These are phyloP conservation scores for Pseudocheirus occidentalis DNA, from an alignment of 2,797 vertebrate species.

Conservation along the genomic window DNA sequence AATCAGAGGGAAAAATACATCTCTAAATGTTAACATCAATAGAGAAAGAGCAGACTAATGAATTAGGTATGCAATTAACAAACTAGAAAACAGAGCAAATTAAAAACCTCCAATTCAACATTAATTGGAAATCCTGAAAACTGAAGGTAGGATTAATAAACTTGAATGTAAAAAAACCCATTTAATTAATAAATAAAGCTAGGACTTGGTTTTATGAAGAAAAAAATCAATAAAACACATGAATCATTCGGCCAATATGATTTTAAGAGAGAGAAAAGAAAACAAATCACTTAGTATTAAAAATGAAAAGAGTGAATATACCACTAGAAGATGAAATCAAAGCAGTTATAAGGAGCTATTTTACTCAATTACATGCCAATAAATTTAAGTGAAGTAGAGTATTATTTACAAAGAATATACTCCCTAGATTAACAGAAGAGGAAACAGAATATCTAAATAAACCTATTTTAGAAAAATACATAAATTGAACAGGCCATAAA, in stretches of 20 bases:
- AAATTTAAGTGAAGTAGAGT: neutral
- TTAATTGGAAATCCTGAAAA: neutral
- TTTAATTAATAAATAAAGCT: neutral
- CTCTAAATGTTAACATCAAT: neutral
- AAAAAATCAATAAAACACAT: neutral
- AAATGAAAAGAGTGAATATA: neutral
- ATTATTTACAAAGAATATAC: neutral
- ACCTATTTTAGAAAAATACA: neutral
- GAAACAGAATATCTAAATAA: neutral
- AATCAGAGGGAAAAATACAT: neutral
- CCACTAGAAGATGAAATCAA: neutral
- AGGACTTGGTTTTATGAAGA: neutral
- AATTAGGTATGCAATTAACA: neutral
- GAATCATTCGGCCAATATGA: neutral
- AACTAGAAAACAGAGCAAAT: neutral
- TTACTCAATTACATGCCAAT: neutral
- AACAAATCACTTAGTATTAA: neutral
- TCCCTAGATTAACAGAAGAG: neutral
- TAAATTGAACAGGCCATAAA: neutral
- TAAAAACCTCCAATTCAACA: neutral
- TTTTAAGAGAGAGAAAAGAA: neutral
- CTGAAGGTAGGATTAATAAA: neutral
- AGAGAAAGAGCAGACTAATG: neutral
- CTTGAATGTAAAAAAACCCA: neutral
- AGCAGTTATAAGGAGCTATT: neutral